These are phyloP conservation scores for Thelaira solivaga DNA, from an alignment of 2,888 invertebrate genomes.

Conservation along the genomic window DNA sequence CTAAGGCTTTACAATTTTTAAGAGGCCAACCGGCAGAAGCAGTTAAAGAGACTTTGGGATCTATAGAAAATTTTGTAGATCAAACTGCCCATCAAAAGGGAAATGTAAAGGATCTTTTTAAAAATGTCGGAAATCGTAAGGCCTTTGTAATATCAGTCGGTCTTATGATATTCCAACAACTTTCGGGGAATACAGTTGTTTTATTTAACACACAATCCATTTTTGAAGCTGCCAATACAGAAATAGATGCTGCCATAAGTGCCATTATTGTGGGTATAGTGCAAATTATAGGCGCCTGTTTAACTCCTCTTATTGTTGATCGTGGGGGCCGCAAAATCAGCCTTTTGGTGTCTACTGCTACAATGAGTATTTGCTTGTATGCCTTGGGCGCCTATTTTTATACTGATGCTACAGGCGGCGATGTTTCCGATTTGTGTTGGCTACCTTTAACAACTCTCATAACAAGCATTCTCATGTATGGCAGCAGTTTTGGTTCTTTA, in stretches of 20 bases:
- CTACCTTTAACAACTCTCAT: conserved; percentile 85
- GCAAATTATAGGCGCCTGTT: conserved; percentile 84
- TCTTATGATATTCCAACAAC: conserved; percentile 89
- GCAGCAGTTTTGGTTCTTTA: conserved; percentile 86
- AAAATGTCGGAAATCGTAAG: conserved; percentile 84
- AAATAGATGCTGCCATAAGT: conserved; percentile 80
- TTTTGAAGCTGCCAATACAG: conserved; percentile 82
- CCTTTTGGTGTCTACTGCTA: conserved; percentile 83
- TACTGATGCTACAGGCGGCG: conserved; percentile 75
- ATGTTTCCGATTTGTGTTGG: conserved; percentile 79
- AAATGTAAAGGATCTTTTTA: conserved; percentile 79
- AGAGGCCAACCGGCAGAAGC: conserved; percentile 80
- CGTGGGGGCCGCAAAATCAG: conserved; percentile 85
- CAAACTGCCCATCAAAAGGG: conserved; percentile 66
- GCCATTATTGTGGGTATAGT: conserved; percentile 86
- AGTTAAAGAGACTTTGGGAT: conserved; percentile 81
- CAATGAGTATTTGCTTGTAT: conserved; percentile 82
- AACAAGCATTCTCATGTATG: conserved; percentile 85
- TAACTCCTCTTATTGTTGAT: conserved; percentile 87
- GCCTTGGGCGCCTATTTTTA: conserved; percentile 82
- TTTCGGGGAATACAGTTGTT: conserved; percentile 88
- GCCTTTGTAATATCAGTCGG: conserved; percentile 86
- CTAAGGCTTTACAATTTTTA: conserved; percentile 81
- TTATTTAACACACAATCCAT: conserved; percentile 87
- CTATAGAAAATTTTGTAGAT: conserved; percentile 27